These are phyloP conservation scores for Coregonus sp. DNA, from an alignment of 2,797 vertebrate species.

Conservation along the genomic window DNA sequence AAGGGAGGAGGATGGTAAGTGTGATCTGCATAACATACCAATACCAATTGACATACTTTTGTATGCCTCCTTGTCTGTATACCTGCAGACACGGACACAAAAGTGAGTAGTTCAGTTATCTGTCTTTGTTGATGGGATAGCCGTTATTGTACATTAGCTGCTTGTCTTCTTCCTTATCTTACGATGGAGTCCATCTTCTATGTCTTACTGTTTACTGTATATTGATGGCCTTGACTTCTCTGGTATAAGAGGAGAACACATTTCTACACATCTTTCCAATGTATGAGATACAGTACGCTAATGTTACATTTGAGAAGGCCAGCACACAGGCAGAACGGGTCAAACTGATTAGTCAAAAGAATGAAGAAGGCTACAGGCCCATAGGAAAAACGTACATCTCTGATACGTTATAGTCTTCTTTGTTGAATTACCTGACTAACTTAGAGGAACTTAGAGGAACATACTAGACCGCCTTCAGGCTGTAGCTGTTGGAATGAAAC, in stretches of 20 bases:
- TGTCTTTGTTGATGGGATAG: no score
- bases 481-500: constrained; percentile 81
- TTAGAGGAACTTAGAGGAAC: constrained; percentile 32
- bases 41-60: no score
- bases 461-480: constrained; percentile 52
- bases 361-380: background rate
- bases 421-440: constrained; percentile 45
- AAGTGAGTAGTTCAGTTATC: no score
- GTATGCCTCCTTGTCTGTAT: no score
- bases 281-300: no score
- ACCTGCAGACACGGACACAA: no score
- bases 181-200: no score
- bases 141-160: no score
- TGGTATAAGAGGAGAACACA: background rate
- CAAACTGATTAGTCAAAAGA: background rate
- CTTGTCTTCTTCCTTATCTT: no score
- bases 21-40: no score
- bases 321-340: background rate
- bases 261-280: background rate
- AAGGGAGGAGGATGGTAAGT: no score
- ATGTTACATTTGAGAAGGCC: background rate
- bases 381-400: background rate
- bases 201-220: no score
- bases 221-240: background rate
- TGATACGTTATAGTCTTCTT: constrained; percentile 13